A percentile compares a stretch with the other conserved stretches of the same genome.
These are phyloP conservation scores for Spilogale gracilis DNA, from an alignment of 2,113 vertebrate genomes.

Conservation along the genomic window DNA sequence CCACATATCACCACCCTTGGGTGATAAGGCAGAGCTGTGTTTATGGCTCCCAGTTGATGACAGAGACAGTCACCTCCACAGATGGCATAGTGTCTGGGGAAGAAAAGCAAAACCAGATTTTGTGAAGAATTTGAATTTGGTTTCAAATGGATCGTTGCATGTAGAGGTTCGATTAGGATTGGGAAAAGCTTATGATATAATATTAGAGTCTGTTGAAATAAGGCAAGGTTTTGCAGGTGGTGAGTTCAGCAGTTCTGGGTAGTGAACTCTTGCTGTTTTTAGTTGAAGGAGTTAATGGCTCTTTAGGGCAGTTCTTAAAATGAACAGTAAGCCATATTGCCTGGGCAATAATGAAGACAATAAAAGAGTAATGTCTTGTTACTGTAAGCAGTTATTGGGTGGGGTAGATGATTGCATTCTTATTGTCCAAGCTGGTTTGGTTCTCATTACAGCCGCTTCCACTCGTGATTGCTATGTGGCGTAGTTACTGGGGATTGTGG, in stretches of 20 bases:
- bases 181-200: background rate
- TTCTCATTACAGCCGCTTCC: background rate
- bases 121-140: background rate
- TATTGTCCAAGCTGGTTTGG: background rate
- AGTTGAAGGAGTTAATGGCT: background rate
- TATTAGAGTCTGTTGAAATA: background rate
- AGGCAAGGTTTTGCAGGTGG: background rate
- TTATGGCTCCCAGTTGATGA: background rate
- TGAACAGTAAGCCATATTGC: background rate
- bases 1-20: fast-evolving
- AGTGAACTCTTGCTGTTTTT: background rate
- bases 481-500: background rate
- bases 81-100: background rate
- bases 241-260: background rate
- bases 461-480: background rate
- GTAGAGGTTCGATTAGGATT: background rate
- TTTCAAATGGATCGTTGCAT: background rate
- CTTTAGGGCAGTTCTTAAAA: background rate
- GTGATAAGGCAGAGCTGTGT: background rate
- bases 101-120: background rate
- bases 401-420: background rate
- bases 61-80: background rate
- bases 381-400: background rate
- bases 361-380: background rate
- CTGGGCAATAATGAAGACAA: background rate